Conservation (phyloP, 2,797 vertebrate species). For the Poecilia gillii region DNA sequence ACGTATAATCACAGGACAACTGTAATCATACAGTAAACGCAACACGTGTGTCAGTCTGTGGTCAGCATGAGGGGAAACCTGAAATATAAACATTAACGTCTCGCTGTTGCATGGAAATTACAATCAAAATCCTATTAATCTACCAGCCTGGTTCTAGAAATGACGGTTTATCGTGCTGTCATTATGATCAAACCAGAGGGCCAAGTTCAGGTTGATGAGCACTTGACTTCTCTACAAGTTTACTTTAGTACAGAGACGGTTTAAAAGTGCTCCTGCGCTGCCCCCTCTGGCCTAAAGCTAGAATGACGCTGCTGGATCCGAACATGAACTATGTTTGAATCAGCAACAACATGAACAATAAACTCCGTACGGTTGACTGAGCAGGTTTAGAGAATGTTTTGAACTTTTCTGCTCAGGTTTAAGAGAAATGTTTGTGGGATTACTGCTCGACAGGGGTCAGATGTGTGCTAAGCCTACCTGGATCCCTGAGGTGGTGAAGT, state of each 20-base stretch:
- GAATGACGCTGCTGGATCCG: constrained; percentile 21
- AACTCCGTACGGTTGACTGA: constrained; percentile 14
- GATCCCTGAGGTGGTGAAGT: constrained; percentile 99
- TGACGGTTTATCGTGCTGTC: constrained; percentile 47
- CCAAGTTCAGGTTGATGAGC: constrained; percentile 47
- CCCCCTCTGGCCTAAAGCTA: constrained; percentile 59
- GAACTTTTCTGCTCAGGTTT: not conserved
- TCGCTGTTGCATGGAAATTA: constrained; percentile 46
- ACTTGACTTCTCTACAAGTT: constrained; percentile 35
- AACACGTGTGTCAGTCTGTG: constrained; percentile 62
- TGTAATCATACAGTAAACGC: constrained; percentile 67
- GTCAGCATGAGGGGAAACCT: constrained; percentile 51
- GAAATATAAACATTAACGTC: constrained; percentile 50
- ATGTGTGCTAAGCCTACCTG: constrained; percentile 80
- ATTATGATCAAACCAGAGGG: constrained; percentile 41
- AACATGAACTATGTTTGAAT: not conserved
- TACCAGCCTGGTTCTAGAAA: constrained; percentile 39
- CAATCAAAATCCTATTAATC: constrained; percentile 54
- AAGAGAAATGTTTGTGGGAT: not conserved
- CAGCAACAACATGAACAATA: constrained; percentile 9
- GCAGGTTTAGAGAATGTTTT: constrained; percentile 8
- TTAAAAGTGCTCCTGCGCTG: constrained; percentile 38
- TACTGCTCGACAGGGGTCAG: not conserved
- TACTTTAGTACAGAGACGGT: constrained; percentile 22
- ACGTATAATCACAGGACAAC: constrained; percentile 67